These are phyloP conservation scores for Drosophila nigricruria DNA, from an alignment of 2,888 invertebrate species.

Conservation along the genomic window DNA sequence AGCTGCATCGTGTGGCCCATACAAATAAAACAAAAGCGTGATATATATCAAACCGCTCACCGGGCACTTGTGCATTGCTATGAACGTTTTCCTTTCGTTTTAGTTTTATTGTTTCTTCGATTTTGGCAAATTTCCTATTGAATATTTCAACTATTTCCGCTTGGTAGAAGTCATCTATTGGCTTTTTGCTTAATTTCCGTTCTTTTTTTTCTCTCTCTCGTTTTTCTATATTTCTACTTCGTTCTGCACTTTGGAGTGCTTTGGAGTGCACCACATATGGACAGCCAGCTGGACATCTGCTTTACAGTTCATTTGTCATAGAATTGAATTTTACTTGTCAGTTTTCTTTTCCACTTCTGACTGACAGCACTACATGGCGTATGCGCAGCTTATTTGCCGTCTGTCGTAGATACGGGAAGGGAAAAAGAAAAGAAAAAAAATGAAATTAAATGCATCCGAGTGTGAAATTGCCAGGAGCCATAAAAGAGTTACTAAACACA, in stretches of 20 bases:
- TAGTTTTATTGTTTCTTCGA: conserved; percentile 14
- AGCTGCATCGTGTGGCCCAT: conserved; percentile 44
- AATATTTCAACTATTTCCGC: conserved; percentile 68
- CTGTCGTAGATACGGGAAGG: conserved; percentile 52
- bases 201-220: conserved; percentile 36
- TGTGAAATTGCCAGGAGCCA: conserved; percentile 62
- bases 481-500: conserved; percentile 38
- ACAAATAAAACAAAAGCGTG: conserved; percentile 31
- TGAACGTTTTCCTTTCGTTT: neutral
- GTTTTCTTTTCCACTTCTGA: conserved; percentile 34
- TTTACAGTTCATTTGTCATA: conserved; percentile 75
- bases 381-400: conserved; percentile 69
- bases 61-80: neutral
- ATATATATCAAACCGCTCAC: conserved; percentile 9
- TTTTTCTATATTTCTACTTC: conserved; percentile 40
- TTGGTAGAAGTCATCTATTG: conserved; percentile 45
- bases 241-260: conserved; percentile 27
- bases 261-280: conserved; percentile 11
- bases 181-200: conserved; percentile 72
- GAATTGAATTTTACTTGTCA: conserved; percentile 68
- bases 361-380: conserved; percentile 53
- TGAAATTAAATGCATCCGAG: conserved; percentile 67
- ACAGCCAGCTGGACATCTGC: conserved; percentile 65
- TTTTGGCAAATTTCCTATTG: conserved; percentile 58
- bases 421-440: conserved; percentile 29